Evolutionary conservation across 92 coral and sea anemone species (phyloP).

Genomic region (Hydrozoanthus gracilis): DNA sequence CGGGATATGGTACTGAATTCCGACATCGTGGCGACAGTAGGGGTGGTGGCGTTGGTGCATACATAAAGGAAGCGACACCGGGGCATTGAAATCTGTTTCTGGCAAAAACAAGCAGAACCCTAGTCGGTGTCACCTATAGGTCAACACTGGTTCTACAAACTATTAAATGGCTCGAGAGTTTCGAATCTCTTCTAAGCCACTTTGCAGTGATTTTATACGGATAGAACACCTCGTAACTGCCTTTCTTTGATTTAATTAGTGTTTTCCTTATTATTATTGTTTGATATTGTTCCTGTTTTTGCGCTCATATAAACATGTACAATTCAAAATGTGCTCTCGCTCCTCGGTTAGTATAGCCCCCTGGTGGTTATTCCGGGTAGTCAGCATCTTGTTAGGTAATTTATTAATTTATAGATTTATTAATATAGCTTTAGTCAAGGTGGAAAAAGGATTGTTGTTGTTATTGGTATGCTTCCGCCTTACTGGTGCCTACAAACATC

Average conservation of each 20-base stretch:
- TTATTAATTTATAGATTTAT: too few relatives aligned
- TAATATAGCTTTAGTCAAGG: too few relatives aligned
- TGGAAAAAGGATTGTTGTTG: too few relatives aligned
- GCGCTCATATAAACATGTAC: too few relatives aligned
- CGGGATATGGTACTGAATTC: neutral
- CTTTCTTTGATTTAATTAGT: too few relatives aligned
- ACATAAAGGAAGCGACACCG: constrained; percentile 36
- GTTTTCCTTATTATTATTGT: too few relatives aligned
- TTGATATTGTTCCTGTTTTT: too few relatives aligned
- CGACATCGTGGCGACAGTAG: neutral
- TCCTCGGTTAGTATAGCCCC: too few relatives aligned
- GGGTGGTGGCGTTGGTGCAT: constrained; percentile 49
- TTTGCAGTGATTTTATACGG: constrained; percentile 36
- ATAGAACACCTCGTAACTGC: too few relatives aligned
- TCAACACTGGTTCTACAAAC: constrained; percentile 5
- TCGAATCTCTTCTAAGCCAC: constrained; percentile 31
- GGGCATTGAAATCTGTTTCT: constrained; percentile 36
- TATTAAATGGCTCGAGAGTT: constrained; percentile 32
- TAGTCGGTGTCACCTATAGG: constrained; percentile 41
- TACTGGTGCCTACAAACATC: constrained; percentile 51
- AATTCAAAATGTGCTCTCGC: too few relatives aligned
- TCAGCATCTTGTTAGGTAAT: too few relatives aligned
- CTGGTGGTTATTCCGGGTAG: too few relatives aligned
- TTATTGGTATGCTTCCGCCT: constrained; percentile 37
- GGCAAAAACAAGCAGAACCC: constrained; percentile 49